Evolutionary conservation across 2,797 vertebrate species (phyloP).

Genomic region (Bufotes viridis): DNA sequence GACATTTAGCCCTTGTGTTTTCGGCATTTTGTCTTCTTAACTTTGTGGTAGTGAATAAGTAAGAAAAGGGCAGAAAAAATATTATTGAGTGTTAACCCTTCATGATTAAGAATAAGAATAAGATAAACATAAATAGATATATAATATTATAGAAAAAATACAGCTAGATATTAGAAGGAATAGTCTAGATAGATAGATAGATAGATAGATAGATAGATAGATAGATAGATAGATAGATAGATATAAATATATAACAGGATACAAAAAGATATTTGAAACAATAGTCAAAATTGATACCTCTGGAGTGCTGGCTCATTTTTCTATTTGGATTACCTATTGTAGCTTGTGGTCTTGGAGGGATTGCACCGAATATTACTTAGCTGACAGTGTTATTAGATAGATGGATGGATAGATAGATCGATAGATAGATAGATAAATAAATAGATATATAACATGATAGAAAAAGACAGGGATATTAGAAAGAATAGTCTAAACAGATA

Average conservation of each 20-base stretch:
- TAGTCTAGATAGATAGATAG: no score
- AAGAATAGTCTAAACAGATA: no score
- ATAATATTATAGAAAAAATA: no score
- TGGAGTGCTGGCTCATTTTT: no score
- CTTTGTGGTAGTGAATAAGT: constrained; percentile 33
- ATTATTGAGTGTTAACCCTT: constrained; percentile 53
- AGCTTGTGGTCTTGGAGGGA: no score
- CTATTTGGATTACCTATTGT: no score
- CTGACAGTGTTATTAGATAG: no score
- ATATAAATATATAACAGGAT: neutral
- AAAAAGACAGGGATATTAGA: no score
- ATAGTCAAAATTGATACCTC: no score
- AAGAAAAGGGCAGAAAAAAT: constrained; percentile 49
- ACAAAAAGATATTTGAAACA: neutral
- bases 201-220: constrained; percentile 6
- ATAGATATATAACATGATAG: neutral
- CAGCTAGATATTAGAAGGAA: no score
- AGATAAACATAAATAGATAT: neutral
- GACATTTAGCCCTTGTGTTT: constrained; percentile 58
- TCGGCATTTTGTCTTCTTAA: constrained; percentile 48
- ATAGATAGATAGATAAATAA: neutral
- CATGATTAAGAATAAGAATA: neutral
- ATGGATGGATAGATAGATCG: no score
- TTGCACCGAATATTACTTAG: no score
- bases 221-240: neutral